A percentile compares a stretch with the other conserved stretches of the same genome.
These are phyloP conservation scores for Pollenia angustigena DNA, from an alignment of 2,888 invertebrate genomes.

Conservation along the genomic window DNA sequence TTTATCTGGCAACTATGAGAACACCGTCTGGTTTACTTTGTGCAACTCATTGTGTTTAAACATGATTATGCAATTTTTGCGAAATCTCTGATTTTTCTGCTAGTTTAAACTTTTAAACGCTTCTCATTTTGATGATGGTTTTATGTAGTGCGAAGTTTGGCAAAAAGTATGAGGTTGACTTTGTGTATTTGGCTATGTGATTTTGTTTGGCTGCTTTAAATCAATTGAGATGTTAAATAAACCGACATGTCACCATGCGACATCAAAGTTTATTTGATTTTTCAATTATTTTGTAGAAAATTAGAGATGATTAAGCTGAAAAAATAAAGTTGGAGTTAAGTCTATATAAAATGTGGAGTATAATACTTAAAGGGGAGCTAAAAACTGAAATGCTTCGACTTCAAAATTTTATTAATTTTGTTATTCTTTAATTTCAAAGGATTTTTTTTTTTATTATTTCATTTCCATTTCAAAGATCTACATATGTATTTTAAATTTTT, in stretches of 20 bases:
- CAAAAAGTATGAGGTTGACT: slow-evolving; percentile 37
- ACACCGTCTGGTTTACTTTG: slow-evolving; percentile 57
- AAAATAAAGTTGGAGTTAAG: background rate
- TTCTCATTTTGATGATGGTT: slow-evolving; percentile 11
- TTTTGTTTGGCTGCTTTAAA: slow-evolving; percentile 54
- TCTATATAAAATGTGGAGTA: no score
- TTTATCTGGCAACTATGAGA: slow-evolving; percentile 2
- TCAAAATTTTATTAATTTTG: no score
- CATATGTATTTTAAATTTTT: no score
- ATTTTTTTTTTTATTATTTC: no score
- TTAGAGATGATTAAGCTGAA: slow-evolving; percentile 46
- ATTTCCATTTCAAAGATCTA: no score
- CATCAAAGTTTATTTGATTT: slow-evolving; percentile 72
- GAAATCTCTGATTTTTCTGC: background rate
- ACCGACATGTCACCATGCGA: slow-evolving; percentile 68
- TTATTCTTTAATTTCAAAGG: no score
- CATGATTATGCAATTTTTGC: slow-evolving; percentile 71
- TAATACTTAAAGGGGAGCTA: background rate
- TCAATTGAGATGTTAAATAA: slow-evolving; percentile 75
- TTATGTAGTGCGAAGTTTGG: slow-evolving; percentile 22
- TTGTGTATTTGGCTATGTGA: slow-evolving; percentile 9
- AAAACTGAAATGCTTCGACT: no score
- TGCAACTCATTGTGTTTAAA: slow-evolving; percentile 74
- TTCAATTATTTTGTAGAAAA: slow-evolving; percentile 70
- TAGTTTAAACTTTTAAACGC: slow-evolving; percentile 47